Evolutionary conservation across 2,113 vertebrate species (phyloP).

Genomic region (Labeo rohita): DNA sequence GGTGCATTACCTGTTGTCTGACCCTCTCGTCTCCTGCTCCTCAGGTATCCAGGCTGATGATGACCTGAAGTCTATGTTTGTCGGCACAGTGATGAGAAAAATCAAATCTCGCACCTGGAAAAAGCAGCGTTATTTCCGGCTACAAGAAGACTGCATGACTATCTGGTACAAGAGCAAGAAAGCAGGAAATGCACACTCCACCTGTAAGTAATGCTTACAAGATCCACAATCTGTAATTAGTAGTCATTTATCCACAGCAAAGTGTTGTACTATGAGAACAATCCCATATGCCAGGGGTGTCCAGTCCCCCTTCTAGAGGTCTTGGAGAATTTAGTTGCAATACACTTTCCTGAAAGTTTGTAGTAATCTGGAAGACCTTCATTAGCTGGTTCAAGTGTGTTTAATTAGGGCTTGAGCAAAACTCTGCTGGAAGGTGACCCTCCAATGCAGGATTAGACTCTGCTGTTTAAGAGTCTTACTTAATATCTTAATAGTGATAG

Average conservation of each 20-base stretch:
- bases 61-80: constrained; percentile 86
- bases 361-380: background rate
- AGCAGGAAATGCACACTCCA: constrained; percentile 83
- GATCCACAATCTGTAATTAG: constrained; percentile 3
- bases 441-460: background rate
- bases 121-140: constrained; percentile 88
- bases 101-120: constrained; percentile 94
- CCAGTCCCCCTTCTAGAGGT: background rate
- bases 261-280: background rate
- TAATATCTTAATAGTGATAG: background rate
- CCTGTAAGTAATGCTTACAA: constrained; percentile 76
- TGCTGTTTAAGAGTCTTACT: background rate
- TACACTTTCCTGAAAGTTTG: background rate
- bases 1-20: constrained; percentile 33
- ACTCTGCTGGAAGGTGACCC: background rate
- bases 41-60: constrained; percentile 83
- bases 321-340: background rate
- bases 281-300: background rate
- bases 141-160: constrained; percentile 92
- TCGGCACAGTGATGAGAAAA: constrained; percentile 88
- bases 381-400: background rate
- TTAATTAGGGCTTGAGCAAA: background rate
- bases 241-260: constrained; percentile 8
- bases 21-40: constrained; percentile 3
- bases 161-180: constrained; percentile 94